These are phyloP conservation scores for Avahi laniger DNA, from an alignment of 2,797 vertebrate genomes.

Conservation along the genomic window DNA sequence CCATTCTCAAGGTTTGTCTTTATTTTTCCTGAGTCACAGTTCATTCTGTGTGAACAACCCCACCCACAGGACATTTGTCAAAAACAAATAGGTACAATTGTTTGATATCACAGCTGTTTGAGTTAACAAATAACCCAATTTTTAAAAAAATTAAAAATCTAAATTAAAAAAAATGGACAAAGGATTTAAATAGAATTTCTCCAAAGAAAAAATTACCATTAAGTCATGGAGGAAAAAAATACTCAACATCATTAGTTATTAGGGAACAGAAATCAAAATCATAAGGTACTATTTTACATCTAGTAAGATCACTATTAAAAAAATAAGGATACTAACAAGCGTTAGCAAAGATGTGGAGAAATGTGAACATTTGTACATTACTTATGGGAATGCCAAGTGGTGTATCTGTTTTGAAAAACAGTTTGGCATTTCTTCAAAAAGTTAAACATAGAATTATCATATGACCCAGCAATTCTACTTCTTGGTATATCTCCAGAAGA, in stretches of 20 bases:
- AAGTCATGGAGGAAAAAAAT: neutral
- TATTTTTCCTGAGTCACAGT: neutral
- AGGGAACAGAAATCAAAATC: neutral
- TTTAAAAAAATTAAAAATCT: neutral
- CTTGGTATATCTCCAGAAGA: neutral
- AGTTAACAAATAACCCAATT: neutral
- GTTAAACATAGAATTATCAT: neutral
- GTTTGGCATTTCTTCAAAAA: neutral
- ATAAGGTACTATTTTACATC: neutral
- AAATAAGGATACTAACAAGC: neutral
- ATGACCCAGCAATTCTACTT: neutral
- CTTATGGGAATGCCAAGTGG: neutral
- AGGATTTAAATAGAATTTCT: neutral
- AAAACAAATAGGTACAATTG: neutral
- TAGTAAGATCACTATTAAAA: neutral
- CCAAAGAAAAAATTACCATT: neutral
- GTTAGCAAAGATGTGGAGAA: neutral
- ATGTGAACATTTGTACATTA: neutral
- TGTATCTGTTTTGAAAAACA: neutral
- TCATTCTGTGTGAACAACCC: neutral
- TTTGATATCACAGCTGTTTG: neutral
- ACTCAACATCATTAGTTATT: neutral
- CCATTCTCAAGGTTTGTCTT: neutral
- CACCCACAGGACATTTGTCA: neutral
- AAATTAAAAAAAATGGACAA: neutral